These are phyloP conservation scores for Synanthedon formicaeformis DNA, from an alignment of 2,888 invertebrate species.

Conservation along the genomic window DNA sequence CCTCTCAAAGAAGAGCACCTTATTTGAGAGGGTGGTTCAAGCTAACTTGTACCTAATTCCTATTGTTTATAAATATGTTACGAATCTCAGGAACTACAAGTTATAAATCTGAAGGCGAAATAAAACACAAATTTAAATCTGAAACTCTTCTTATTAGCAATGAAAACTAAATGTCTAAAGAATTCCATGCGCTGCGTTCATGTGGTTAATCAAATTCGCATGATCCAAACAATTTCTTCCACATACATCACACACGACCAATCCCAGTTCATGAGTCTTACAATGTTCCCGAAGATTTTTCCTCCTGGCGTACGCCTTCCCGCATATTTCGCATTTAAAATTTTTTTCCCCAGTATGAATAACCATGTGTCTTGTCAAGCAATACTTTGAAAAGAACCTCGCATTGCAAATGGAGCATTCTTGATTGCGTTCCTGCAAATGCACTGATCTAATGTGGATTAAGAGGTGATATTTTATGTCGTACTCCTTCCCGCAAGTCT, in stretches of 20 bases:
- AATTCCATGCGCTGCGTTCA: conserved; percentile 18
- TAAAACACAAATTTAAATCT: too few species aligned
- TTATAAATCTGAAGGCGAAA: too few species aligned
- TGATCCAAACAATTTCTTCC: conserved; percentile 24
- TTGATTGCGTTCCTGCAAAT: conserved; percentile 45
- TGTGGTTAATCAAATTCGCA: conserved; percentile 18
- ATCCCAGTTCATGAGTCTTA: conserved; percentile 24
- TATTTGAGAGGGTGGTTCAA: too few species aligned
- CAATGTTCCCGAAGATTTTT: conserved; percentile 37
- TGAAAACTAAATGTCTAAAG: conserved; percentile 2
- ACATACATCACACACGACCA: conserved; percentile 23
- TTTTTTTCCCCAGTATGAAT: conserved; percentile 62
- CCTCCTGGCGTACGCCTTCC: conserved; percentile 48
- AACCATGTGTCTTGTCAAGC: conserved; percentile 58
- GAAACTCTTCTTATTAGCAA: too few species aligned
- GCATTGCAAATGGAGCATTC: conserved; percentile 42
- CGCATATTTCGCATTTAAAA: conserved; percentile 57
- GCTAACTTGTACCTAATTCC: too few species aligned
- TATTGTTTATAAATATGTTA: too few species aligned
- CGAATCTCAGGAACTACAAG: too few species aligned
- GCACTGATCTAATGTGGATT: conserved; percentile 43
- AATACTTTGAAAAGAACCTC: conserved; percentile 45
- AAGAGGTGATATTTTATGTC: conserved; percentile 44
- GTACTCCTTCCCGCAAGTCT: conserved; percentile 42
- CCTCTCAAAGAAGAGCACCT: too few species aligned